Conservation (phyloP, 1,140 invertebrate genomes). For the Idris sp. region DNA sequence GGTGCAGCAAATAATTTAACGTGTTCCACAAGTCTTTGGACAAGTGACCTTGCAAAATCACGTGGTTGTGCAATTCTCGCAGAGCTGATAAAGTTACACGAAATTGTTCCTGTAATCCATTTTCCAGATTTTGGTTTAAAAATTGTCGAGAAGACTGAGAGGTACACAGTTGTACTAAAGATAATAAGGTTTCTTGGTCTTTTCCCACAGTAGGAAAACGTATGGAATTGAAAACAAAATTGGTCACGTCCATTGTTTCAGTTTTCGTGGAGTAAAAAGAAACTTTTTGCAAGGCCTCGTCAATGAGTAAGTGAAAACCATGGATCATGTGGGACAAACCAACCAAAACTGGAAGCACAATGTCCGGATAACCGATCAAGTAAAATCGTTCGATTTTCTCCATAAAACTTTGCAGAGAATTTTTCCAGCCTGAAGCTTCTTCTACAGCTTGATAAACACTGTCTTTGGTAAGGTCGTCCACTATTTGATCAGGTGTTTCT, state of each 20-base stretch:
- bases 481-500: slow-evolving; percentile 1
- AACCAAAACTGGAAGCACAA: slow-evolving; percentile 81
- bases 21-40: slow-evolving; percentile 76
- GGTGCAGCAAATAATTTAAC: slow-evolving; percentile 80
- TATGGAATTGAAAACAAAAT: slow-evolving; percentile 76
- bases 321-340: slow-evolving; percentile 81
- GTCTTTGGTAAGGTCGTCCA: slow-evolving; percentile 10
- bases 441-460: slow-evolving; percentile 71
- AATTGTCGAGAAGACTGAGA: slow-evolving; percentile 61
- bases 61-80: slow-evolving; percentile 81
- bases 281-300: slow-evolving; percentile 71
- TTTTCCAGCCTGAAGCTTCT: slow-evolving; percentile 79
- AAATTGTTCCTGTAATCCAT: slow-evolving; percentile 69
- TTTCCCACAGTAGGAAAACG: slow-evolving; percentile 75
- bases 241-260: slow-evolving; percentile 48
- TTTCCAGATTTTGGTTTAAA: slow-evolving; percentile 40
- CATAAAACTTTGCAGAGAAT: slow-evolving; percentile 80
- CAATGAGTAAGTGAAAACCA: slow-evolving; percentile 78
- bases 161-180: slow-evolving; percentile 75
- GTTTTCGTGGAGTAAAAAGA: slow-evolving; percentile 35
- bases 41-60: slow-evolving; percentile 75
- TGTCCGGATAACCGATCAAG: slow-evolving; percentile 82
- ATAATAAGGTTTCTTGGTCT: slow-evolving; percentile 71
- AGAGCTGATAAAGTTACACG: slow-evolving; percentile 83
- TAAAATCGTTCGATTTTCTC: slow-evolving; percentile 79